phyloP scores from a whole-genome alignment of 2,113 vertebrate species.

The Rhizomys pruinosus region DNA sequence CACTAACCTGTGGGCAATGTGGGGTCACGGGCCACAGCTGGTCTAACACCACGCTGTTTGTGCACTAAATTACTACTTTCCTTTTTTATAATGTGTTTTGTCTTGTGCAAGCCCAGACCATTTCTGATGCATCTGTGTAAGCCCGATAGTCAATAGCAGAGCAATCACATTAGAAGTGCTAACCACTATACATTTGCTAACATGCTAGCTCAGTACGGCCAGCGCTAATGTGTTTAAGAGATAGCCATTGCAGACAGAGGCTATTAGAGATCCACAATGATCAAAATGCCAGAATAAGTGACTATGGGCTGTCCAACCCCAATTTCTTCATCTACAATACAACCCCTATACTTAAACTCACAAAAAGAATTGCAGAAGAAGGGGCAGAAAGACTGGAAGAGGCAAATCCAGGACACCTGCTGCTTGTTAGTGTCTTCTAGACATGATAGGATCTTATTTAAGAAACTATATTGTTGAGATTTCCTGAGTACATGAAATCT shows the following conservation, averaged over 20 bases:
- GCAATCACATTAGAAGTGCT: neutral
- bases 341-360: too few species aligned
- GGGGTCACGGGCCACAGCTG: neutral
- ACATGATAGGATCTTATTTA: too few species aligned
- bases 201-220: neutral
- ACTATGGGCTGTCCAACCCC: too few species aligned
- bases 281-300: too few species aligned
- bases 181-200: neutral
- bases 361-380: too few species aligned
- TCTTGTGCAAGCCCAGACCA: neutral
- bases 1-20: neutral
- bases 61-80: neutral
- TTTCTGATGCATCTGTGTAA: neutral
- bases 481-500: too few species aligned
- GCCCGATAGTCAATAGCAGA: neutral
- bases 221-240: conserved; percentile 8
- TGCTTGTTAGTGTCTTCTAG: too few species aligned
- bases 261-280: too few species aligned
- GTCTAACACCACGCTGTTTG: neutral
- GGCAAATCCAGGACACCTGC: too few species aligned
- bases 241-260: neutral
- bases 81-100: neutral
- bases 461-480: too few species aligned
- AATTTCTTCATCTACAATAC: too few species aligned
- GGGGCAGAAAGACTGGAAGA: too few species aligned